These are phyloP conservation scores for Trissoscelio sp. DNA, from an alignment of 2,888 invertebrate species.

Conservation along the genomic window DNA sequence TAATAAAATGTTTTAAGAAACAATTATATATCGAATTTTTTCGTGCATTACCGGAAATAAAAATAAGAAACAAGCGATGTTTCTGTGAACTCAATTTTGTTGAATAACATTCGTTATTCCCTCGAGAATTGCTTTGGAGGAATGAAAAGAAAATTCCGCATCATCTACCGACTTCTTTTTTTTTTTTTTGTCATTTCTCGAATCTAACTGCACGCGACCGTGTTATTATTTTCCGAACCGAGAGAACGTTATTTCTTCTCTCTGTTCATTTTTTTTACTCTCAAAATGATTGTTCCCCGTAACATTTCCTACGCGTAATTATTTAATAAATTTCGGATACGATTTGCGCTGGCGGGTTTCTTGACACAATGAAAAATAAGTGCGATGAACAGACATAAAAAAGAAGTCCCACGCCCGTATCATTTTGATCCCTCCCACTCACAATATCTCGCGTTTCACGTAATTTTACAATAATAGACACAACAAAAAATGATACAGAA, in stretches of 20 bases:
- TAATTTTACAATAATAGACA: constrained; percentile 10
- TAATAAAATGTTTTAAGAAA: background rate
- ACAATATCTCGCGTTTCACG: background rate
- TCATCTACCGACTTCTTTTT: background rate
- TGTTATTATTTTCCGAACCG: constrained; percentile 8
- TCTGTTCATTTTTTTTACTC: too few relatives aligned
- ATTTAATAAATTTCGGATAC: background rate
- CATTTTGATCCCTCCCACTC: constrained; percentile 23
- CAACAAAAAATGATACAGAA: too few relatives aligned
- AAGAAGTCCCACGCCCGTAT: constrained; percentile 6
- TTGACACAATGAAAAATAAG: constrained; percentile 3
- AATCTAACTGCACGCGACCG: constrained; percentile 2
- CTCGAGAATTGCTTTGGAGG: constrained; percentile 1
- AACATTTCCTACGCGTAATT: background rate
- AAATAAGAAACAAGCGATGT: constrained; percentile 2
- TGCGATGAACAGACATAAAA: background rate
- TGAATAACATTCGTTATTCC: constrained; percentile 17
- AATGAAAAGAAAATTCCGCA: constrained; percentile 17
- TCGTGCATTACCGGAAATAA: background rate
- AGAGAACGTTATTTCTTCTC: too few relatives aligned
- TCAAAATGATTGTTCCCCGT: background rate
- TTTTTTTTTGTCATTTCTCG: constrained; percentile 7
- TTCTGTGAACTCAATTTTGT: constrained; percentile 14
- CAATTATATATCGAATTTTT: background rate
- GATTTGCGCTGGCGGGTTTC: background rate